Percentiles rank a stretch among this genome's conserved stretches.
Conservation (phyloP, 1,140 invertebrate genomes). For the Anthonomus grandis region DNA sequence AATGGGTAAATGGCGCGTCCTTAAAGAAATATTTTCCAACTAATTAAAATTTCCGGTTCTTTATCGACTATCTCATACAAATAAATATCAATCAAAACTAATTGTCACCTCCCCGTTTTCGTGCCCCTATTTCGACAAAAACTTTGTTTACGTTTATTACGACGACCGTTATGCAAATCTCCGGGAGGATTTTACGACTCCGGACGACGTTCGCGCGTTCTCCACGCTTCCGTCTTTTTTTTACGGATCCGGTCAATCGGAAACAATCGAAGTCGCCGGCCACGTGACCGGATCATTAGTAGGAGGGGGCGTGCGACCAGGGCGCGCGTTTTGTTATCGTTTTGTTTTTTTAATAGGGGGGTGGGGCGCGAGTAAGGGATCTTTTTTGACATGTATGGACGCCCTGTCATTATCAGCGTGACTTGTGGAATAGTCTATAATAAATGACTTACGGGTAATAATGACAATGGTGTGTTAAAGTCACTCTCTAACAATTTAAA, state of each 20-base stretch:
- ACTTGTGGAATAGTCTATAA: no score
- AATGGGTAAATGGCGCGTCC: no score
- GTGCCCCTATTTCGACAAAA: no score
- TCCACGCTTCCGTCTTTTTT: conserved; percentile 28
- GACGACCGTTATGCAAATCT: conserved; percentile 35
- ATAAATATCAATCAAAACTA: conserved; percentile 7
- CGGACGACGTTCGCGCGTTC: conserved; percentile 22
- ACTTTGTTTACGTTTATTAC: conserved; percentile 29
- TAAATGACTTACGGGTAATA: no score
- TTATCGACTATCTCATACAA: no score
- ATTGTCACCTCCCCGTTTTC: conserved; percentile 1
- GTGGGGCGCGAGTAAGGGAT: no score
- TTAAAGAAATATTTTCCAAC: no score
- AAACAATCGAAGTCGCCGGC: conserved; percentile 33
- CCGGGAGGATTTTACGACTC: conserved; percentile 28
- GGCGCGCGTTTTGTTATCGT: conserved; percentile 26
- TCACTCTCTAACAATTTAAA: no score
- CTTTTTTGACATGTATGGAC: no score
- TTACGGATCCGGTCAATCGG: conserved; percentile 31
- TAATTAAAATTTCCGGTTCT: no score
- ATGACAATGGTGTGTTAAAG: no score
- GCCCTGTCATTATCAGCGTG: no score
- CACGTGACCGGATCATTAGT: conserved; percentile 33
- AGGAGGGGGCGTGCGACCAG: conserved; percentile 21
- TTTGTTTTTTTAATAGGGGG: conserved; percentile 20